Evolutionary conservation across 2,888 invertebrate species (phyloP).

Genomic region (Octodonta nipae): DNA sequence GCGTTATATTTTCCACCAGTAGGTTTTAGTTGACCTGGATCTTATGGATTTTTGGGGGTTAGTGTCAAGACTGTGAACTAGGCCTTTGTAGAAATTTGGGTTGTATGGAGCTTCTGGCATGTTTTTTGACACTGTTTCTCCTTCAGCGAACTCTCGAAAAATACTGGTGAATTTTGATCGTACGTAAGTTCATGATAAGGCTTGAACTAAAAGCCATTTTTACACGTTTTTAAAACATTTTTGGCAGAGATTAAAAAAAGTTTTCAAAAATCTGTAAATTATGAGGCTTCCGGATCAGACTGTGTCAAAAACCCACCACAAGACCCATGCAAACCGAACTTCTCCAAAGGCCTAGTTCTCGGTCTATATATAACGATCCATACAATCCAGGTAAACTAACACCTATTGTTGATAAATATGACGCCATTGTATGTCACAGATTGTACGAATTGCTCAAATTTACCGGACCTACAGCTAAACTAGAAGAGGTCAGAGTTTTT

Average conservation of each 20-base stretch:
- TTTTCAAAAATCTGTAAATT: too few relatives aligned
- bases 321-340: conserved; percentile 24
- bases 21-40: conserved; percentile 47
- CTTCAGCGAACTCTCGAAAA: too few relatives aligned
- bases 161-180: too few relatives aligned
- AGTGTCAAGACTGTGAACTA: conserved; percentile 53
- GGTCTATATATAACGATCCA: conserved; percentile 50
- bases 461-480: conserved; percentile 38
- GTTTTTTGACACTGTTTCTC: too few relatives aligned
- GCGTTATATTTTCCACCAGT: conserved; percentile 47
- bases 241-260: too few relatives aligned
- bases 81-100: too few relatives aligned
- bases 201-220: too few relatives aligned
- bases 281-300: too few relatives aligned
- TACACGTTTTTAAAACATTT: too few relatives aligned
- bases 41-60: conserved; percentile 40
- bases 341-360: conserved; percentile 42
- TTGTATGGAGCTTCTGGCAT: too few relatives aligned
- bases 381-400: conserved; percentile 46
- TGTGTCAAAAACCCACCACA: too few relatives aligned
- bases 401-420: conserved; percentile 46
- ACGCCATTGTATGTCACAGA: conserved; percentile 41
- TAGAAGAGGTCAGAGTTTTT: conserved; percentile 46
- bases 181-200: too few relatives aligned
- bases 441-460: conserved; percentile 38